phyloP scores from a whole-genome alignment of 2,888 invertebrate genomes.

The Macaria liturata region DNA sequence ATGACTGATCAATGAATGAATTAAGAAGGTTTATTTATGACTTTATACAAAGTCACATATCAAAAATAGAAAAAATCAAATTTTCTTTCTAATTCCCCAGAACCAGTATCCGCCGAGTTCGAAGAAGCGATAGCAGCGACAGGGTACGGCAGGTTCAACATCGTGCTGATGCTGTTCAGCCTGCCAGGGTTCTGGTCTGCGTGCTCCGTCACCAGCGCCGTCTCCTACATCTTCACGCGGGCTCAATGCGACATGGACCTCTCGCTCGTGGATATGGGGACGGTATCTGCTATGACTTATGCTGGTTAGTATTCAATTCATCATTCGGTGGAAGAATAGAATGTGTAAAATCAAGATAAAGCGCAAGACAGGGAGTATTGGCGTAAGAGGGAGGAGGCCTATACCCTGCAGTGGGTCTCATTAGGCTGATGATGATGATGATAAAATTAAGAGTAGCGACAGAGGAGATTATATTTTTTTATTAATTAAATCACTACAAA shows the following conservation, averaged over 20 bases:
- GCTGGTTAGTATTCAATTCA: conserved; percentile 74
- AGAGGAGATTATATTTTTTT: too few species aligned
- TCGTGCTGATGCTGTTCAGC: conserved; percentile 82
- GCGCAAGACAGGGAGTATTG: too few species aligned
- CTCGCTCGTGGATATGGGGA: conserved; percentile 87
- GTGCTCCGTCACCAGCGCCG: conserved; percentile 88
- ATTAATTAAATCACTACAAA: too few species aligned
- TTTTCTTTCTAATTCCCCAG: conserved; percentile 13
- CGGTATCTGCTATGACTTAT: conserved; percentile 88
- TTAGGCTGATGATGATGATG: too few species aligned
- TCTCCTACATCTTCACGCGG: conserved; percentile 88
- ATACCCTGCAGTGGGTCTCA: too few species aligned
- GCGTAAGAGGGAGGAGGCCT: too few species aligned
- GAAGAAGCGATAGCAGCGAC: conserved; percentile 88
- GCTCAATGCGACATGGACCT: conserved; percentile 89
- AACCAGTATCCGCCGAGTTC: conserved; percentile 80
- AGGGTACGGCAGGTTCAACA: conserved; percentile 88
- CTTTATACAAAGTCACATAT: too few species aligned
- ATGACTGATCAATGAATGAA: too few species aligned
- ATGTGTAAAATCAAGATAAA: too few species aligned
- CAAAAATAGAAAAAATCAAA: too few species aligned
- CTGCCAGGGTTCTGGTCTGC: conserved; percentile 87
- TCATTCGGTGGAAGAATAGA: background rate
- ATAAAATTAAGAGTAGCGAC: too few species aligned
- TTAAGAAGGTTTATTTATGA: conserved; percentile 51